These are phyloP conservation scores for Saccopteryx bilineata DNA, from an alignment of 2,113 vertebrate genomes.

Conservation along the genomic window DNA sequence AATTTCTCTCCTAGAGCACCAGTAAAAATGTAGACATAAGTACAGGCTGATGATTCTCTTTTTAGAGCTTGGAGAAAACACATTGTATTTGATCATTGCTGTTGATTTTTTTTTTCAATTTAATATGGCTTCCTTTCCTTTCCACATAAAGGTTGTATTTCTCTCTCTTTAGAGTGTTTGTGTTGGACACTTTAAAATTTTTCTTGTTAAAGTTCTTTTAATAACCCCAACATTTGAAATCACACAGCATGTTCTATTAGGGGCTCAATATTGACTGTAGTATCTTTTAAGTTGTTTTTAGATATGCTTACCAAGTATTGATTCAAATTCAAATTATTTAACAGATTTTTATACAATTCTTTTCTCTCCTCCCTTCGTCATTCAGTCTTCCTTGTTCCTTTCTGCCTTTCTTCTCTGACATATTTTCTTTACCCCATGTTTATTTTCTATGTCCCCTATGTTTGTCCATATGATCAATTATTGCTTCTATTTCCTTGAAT, in stretches of 20 bases:
- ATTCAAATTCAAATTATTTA: constrained; percentile 23
- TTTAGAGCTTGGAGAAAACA: not conserved
- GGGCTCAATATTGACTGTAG: not conserved
- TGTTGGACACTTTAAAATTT: not conserved
- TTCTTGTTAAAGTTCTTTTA: not conserved
- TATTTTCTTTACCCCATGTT: not conserved
- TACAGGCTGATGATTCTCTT: not conserved
- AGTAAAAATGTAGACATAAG: not conserved
- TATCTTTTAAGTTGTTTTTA: not conserved
- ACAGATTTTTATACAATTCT: not conserved
- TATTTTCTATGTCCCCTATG: not conserved
- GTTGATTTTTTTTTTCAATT: constrained; percentile 21
- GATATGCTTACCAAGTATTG: not conserved
- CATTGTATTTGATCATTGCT: not conserved
- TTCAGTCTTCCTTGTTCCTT: not conserved
- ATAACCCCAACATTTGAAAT: not conserved
- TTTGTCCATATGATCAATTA: not conserved
- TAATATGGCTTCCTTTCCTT: constrained; percentile 21
- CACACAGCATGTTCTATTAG: not conserved
- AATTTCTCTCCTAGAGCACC: not conserved
- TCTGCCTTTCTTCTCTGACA: not conserved
- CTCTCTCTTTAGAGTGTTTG: not conserved
- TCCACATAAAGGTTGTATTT: not conserved
- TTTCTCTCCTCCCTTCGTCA: not conserved
- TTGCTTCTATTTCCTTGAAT: not conserved